Percentiles rank a stretch among this genome's conserved stretches.
Evolutionary conservation across 2,888 invertebrate species (phyloP).

Genomic region (Nasonia oneida): DNA sequence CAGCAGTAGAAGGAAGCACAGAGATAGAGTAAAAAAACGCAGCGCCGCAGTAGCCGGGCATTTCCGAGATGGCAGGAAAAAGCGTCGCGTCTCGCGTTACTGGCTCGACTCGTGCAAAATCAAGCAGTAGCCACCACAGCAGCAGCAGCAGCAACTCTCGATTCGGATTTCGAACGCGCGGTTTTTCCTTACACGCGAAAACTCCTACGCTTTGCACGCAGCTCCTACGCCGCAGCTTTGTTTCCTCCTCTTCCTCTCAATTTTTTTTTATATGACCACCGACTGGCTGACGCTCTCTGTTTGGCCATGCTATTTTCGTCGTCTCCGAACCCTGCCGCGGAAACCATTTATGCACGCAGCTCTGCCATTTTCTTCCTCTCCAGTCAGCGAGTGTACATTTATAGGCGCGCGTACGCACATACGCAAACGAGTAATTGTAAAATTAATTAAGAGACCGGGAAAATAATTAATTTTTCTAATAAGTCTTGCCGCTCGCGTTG

Average conservation of each 20-base stretch:
- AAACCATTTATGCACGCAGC: constrained; percentile 60
- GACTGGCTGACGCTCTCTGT: not conserved
- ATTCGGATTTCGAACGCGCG: constrained; percentile 61
- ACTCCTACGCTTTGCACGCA: constrained; percentile 25
- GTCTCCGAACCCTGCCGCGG: constrained; percentile 27
- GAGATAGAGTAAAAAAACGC: not conserved
- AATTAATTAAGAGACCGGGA: constrained; percentile 78
- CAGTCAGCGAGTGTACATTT: not conserved
- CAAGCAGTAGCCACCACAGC: constrained; percentile 17
- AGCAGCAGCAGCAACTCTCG: constrained; percentile 18
- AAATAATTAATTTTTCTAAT: constrained; percentile 80
- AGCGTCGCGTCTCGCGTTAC: constrained; percentile 58
- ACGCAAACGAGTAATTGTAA: constrained; percentile 73
- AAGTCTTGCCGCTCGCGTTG: constrained; percentile 73
- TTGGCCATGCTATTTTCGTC: constrained; percentile 52
- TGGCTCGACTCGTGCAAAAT: constrained; percentile 30
- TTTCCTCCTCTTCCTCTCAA: constrained; percentile 2
- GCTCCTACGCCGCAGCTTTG: constrained; percentile 12
- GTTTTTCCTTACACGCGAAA: constrained; percentile 60
- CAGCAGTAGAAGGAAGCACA: constrained; percentile 2
- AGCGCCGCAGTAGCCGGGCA: not conserved
- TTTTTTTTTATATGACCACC: not conserved
- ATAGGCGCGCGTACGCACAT: constrained; percentile 15
- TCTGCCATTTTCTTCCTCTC: constrained; percentile 22
- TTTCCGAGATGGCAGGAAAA: constrained; percentile 44